A percentile compares a stretch with the other conserved stretches of the same genome.
phyloP scores from a whole-genome alignment of 2,797 vertebrate genomes.

The Eupleurogrammus muticus region DNA sequence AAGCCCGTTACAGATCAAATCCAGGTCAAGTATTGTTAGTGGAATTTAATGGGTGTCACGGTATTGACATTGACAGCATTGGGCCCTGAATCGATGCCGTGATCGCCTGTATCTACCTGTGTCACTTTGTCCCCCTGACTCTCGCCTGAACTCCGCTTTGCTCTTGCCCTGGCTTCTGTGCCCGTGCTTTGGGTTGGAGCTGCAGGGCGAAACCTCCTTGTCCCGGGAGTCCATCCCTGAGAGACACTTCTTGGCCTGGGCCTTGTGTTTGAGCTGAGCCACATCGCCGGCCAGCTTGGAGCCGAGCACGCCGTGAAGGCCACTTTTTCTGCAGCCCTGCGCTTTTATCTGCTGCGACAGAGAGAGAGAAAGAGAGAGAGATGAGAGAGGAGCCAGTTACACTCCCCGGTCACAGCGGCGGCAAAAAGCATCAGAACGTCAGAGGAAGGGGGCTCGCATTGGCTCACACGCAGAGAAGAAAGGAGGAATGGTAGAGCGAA shows the following conservation, averaged over 20 bases:
- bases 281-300: slow-evolving; percentile 82
- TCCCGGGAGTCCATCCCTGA: slow-evolving; percentile 83
- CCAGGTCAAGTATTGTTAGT: background rate
- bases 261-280: slow-evolving; percentile 89
- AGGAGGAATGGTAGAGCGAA: slow-evolving; percentile 51
- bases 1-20: slow-evolving; percentile 39
- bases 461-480: slow-evolving; percentile 55
- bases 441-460: slow-evolving; percentile 54
- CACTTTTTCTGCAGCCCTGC: slow-evolving; percentile 84
- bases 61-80: background rate
- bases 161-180: slow-evolving; percentile 74
- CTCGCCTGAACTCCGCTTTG: slow-evolving; percentile 83
- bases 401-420: slow-evolving; percentile 58
- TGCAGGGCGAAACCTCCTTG: slow-evolving; percentile 81
- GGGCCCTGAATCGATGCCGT: slow-evolving; percentile 5
- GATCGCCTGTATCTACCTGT: slow-evolving; percentile 75
- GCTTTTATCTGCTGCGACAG: slow-evolving; percentile 86
- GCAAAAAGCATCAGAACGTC: slow-evolving; percentile 58
- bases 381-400: slow-evolving; percentile 67
- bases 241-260: slow-evolving; percentile 85
- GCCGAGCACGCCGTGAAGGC: slow-evolving; percentile 78
- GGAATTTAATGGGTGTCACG: background rate
- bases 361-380: slow-evolving; percentile 66
- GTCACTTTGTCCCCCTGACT: slow-evolving; percentile 81
- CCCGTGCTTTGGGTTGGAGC: slow-evolving; percentile 78